A percentile compares a stretch with the other conserved stretches of the same genome.
phyloP scores from a whole-genome alignment of 2,113 vertebrate genomes.

The Datnioides undecimradiatus region DNA sequence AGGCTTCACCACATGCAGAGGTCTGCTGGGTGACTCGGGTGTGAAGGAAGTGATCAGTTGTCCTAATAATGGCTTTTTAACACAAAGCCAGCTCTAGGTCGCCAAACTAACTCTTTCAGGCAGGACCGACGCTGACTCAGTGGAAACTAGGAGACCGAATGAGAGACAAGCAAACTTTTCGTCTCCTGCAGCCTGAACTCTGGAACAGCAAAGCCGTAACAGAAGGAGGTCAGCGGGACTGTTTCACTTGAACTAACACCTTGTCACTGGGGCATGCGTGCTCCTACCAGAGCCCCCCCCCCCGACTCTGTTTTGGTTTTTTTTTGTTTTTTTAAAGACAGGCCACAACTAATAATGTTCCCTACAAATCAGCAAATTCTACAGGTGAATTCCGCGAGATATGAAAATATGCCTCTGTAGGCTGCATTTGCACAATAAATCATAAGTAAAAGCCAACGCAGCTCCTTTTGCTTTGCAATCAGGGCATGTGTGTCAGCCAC shows the following conservation, averaged over 20 bases:
- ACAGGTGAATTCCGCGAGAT: constrained; percentile 8
- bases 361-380: constrained; percentile 40
- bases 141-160: constrained; percentile 39
- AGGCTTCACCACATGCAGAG: not conserved
- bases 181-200: constrained; percentile 19
- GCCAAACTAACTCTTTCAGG: not conserved
- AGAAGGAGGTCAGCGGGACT: constrained; percentile 26
- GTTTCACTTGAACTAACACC: constrained; percentile 53
- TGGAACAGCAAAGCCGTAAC: constrained; percentile 1
- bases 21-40: not conserved
- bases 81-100: constrained; percentile 11
- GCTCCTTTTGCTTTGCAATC: constrained; percentile 56
- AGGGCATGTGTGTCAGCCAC: constrained; percentile 38
- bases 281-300: constrained; percentile 4
- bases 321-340: no score
- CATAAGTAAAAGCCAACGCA: constrained; percentile 57
- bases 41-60: constrained; percentile 8
- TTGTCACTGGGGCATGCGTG: constrained; percentile 47
- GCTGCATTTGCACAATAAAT: constrained; percentile 49
- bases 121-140: constrained; percentile 18
- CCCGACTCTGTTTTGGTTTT: constrained; percentile 5
- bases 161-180: constrained; percentile 21
- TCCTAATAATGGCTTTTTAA: not conserved
- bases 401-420: constrained; percentile 27
- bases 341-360: constrained; percentile 23